These are phyloP conservation scores for Zaprionus camerounensis DNA, from an alignment of 1,140 invertebrate species.

Conservation along the genomic window DNA sequence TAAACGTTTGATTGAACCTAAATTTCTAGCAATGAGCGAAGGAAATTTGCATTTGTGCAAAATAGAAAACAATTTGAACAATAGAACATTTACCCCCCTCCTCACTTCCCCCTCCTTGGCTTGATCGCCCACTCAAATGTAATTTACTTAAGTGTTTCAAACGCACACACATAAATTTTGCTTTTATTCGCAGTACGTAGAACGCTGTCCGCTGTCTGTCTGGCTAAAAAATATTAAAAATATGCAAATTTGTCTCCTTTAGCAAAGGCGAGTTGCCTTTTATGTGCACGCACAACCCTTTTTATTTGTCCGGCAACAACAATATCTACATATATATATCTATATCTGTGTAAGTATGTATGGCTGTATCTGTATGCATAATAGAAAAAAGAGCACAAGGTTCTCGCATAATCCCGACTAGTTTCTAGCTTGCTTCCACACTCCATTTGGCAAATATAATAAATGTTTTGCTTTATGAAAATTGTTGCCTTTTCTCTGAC, in stretches of 20 bases:
- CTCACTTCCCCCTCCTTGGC: not conserved
- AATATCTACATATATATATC: conserved; percentile 13
- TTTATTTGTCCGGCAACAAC: conserved; percentile 56
- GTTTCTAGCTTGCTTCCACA: conserved; percentile 45
- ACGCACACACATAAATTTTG: conserved; percentile 71
- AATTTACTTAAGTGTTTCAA: conserved; percentile 79
- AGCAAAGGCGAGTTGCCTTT: conserved; percentile 46
- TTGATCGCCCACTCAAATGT: conserved; percentile 57
- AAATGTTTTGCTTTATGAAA: conserved; percentile 72
- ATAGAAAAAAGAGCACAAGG: conserved; percentile 24
- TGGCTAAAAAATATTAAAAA: conserved; percentile 74
- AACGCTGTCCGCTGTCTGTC: conserved; percentile 16
- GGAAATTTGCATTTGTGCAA: conserved; percentile 42
- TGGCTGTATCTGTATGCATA: conserved; percentile 19
- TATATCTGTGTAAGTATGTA: not conserved
- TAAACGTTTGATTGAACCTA: conserved; percentile 38
- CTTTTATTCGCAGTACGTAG: conserved; percentile 16
- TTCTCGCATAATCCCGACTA: conserved; percentile 41
- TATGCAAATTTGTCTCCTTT: conserved; percentile 75
- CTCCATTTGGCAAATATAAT: conserved; percentile 79
- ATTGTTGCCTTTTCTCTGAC: conserved; percentile 30
- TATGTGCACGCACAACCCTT: conserved; percentile 72
- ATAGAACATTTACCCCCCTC: conserved; percentile 8
- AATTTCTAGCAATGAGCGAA: conserved; percentile 32
- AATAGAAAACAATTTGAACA: conserved; percentile 46